Conservation (phyloP, 1,140 invertebrate genomes). For the Bombus turneri region DNA sequence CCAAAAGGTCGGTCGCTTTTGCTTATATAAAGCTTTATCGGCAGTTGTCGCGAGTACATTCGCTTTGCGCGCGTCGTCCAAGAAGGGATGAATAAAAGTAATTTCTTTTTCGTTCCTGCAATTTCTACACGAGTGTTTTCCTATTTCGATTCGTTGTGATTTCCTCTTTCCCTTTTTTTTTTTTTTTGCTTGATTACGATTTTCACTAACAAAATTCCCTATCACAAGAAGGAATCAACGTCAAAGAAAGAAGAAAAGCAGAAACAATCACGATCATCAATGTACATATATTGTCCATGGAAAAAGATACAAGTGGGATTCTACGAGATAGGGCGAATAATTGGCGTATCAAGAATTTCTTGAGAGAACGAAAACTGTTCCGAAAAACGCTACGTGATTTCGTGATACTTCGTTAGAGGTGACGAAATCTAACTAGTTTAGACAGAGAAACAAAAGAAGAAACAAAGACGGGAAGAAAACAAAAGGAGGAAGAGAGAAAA, state of each 20-base stretch:
- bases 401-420: background rate
- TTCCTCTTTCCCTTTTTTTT: too few species aligned
- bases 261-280: background rate
- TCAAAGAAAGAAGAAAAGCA: slow-evolving; percentile 10
- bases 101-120: background rate
- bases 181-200: too few species aligned
- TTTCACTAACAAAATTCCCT: slow-evolving; percentile 16
- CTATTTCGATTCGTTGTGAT: background rate
- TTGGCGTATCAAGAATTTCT: slow-evolving; percentile 34
- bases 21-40: slow-evolving; percentile 67
- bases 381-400: background rate
- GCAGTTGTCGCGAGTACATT: slow-evolving; percentile 65
- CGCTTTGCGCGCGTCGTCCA: slow-evolving; percentile 57
- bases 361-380: slow-evolving; percentile 5
- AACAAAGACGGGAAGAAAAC: slow-evolving; percentile 6
- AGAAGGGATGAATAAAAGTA: background rate
- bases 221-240: background rate
- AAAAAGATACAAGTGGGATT: slow-evolving; percentile 68
- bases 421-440: background rate
- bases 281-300: slow-evolving; percentile 65
- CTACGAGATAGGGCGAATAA: slow-evolving; percentile 72
- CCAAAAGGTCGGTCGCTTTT: background rate
- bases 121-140: background rate
- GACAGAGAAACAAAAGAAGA: background rate
- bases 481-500: background rate